Percentiles rank a stretch among this genome's conserved stretches.
These are phyloP conservation scores for Dastarcus helophoroides DNA, from an alignment of 2,888 invertebrate genomes.

Conservation along the genomic window DNA sequence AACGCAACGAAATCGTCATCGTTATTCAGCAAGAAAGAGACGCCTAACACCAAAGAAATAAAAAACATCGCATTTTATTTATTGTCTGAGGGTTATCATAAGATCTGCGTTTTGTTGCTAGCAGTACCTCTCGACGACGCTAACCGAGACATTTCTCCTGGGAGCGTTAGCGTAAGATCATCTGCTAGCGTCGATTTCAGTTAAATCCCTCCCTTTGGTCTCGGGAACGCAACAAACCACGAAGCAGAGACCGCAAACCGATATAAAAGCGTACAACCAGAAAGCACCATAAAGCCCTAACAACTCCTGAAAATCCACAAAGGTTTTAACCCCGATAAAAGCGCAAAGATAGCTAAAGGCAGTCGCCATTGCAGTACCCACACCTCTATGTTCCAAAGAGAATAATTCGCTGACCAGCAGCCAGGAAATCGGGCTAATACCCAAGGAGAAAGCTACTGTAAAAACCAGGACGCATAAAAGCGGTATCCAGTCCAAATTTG, in stretches of 20 bases:
- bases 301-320: slow-evolving; percentile 67
- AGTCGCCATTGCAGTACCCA: slow-evolving; percentile 77
- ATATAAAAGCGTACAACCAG: slow-evolving; percentile 77
- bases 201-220: slow-evolving; percentile 80
- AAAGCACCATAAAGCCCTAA: slow-evolving; percentile 75
- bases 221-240: slow-evolving; percentile 81
- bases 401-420: slow-evolving; percentile 73
- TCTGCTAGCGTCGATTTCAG: slow-evolving; percentile 65
- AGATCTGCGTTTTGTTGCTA: slow-evolving; percentile 12
- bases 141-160: slow-evolving; percentile 24
- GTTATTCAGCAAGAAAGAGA: too few species aligned
- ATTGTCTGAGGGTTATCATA: too few species aligned
- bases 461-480: slow-evolving; percentile 71
- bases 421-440: slow-evolving; percentile 83
- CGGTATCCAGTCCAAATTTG: slow-evolving; percentile 71
- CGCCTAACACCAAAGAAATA: too few species aligned
- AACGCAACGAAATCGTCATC: too few species aligned
- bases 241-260: slow-evolving; percentile 71
- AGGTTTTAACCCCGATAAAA: slow-evolving; percentile 76
- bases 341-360: slow-evolving; percentile 80
- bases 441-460: slow-evolving; percentile 76
- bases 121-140: slow-evolving; percentile 29
- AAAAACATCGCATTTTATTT: too few species aligned
- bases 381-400: slow-evolving; percentile 71
- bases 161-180: slow-evolving; percentile 20